A percentile compares a stretch with the other conserved stretches of the same genome.
These are phyloP conservation scores for Rallus limicola DNA, from an alignment of 2,113 vertebrate genomes.

Conservation along the genomic window DNA sequence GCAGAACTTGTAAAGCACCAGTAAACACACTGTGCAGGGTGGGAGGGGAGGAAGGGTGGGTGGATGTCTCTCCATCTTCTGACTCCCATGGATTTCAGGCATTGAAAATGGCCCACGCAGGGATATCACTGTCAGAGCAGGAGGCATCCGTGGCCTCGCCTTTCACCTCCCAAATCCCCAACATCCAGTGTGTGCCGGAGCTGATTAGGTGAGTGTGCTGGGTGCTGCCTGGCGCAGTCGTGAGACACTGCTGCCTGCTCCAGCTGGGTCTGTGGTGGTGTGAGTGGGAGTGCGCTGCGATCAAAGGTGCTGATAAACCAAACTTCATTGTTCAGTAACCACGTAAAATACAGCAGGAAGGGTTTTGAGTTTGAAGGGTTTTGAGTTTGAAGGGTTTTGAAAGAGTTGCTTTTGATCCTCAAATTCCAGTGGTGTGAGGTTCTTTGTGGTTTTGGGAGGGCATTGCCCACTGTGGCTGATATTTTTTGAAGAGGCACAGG, in stretches of 20 bases:
- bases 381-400: neutral
- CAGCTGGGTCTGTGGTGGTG: accelerated
- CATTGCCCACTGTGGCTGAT: neutral
- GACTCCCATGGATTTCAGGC: constrained; percentile 55
- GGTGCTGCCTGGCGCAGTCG: neutral
- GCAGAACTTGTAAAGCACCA: neutral
- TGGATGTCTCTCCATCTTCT: neutral
- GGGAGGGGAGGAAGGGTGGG: too few relatives aligned
- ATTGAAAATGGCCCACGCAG: constrained; percentile 72
- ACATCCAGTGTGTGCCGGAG: constrained; percentile 66
- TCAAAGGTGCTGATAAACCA: neutral
- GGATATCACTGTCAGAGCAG: constrained; percentile 69
- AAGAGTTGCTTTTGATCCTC: neutral
- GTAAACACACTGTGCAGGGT: neutral
- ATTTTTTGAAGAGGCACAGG: neutral
- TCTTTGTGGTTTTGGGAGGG: neutral
- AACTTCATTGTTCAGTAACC: neutral
- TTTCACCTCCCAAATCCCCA: constrained; percentile 72
- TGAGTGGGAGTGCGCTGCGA: accelerated
- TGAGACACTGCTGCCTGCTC: neutral
- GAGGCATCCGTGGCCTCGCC: constrained; percentile 71
- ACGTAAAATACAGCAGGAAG: neutral
- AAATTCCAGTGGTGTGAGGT: neutral
- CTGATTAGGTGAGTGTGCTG: constrained; percentile 57
- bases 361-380: neutral